These are phyloP conservation scores for Zeuzera pyrina DNA, from an alignment of 2,888 invertebrate genomes.

Conservation along the genomic window DNA sequence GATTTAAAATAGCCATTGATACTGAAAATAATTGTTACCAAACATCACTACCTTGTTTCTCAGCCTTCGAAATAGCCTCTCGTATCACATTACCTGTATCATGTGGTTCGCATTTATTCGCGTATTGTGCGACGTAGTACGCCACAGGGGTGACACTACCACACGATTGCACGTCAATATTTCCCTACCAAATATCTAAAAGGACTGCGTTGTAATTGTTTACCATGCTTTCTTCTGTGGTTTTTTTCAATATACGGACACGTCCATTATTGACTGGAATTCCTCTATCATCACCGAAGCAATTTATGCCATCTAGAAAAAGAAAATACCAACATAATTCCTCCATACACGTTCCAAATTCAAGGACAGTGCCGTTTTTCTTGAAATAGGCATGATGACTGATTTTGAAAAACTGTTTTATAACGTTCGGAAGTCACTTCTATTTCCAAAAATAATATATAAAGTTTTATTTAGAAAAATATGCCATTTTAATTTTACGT, in stretches of 20 bases:
- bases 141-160: constrained; percentile 12
- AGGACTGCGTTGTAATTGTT: constrained; percentile 28
- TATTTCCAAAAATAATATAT: too few relatives aligned
- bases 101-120: constrained; percentile 22
- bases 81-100: constrained; percentile 20
- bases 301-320: constrained; percentile 9
- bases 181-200: constrained; percentile 23
- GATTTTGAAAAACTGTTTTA: too few relatives aligned
- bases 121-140: constrained; percentile 27
- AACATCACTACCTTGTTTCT: constrained; percentile 15
- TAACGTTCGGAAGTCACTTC: too few relatives aligned
- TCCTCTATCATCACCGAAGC: too few relatives aligned
- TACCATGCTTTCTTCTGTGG: constrained; percentile 16
- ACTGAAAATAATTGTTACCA: constrained; percentile 22
- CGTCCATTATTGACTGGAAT: constrained; percentile 26
- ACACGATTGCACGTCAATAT: constrained; percentile 32
- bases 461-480: too few relatives aligned
- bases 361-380: constrained; percentile 2
- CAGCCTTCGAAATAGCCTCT: constrained; percentile 17
- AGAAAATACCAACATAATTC: constrained; percentile 8
- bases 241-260: constrained; percentile 24
- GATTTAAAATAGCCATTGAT: constrained; percentile 20
- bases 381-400: too few relatives aligned
- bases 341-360: constrained; percentile 8
- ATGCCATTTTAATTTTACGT: too few relatives aligned